Conservation (phyloP, 2,113 vertebrate species). For the Rana temporaria region DNA sequence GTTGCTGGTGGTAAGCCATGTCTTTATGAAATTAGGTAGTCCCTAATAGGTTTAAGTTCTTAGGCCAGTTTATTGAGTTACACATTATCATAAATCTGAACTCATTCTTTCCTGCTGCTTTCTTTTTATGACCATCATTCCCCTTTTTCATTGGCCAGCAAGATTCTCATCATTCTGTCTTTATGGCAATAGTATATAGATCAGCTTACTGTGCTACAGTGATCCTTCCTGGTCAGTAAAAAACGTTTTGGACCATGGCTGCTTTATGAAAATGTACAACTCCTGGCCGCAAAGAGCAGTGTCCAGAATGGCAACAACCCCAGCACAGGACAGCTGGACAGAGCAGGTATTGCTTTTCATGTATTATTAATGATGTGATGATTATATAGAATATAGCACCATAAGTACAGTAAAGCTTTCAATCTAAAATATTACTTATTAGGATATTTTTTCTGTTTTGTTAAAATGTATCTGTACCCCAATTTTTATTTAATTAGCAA, state of each 20-base stretch:
- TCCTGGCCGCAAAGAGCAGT: not conserved
- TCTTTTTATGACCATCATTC: conserved; percentile 19
- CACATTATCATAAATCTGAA: conserved; percentile 35
- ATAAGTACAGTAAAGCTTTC: no score
- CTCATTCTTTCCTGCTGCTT: conserved; percentile 26
- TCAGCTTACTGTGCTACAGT: not conserved
- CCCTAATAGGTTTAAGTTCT: conserved; percentile 12
- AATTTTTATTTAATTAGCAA: no score
- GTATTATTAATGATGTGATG: not conserved
- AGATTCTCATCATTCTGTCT: conserved; percentile 4
- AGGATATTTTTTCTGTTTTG: no score
- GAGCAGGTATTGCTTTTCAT: conserved; percentile 20
- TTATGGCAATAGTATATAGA: conserved; percentile 18
- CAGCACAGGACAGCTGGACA: not conserved
- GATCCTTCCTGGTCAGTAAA: not conserved
- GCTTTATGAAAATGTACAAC: no score
- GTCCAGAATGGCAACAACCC: not conserved
- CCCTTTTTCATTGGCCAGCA: conserved; percentile 1
- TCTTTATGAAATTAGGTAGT: conserved; percentile 24
- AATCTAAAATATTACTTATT: no score
- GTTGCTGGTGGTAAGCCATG: not conserved
- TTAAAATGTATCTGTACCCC: no score
- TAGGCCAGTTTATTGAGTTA: conserved; percentile 39
- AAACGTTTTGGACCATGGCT: no score
- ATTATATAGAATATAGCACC: not conserved